Evolutionary conservation across 2,888 invertebrate species (phyloP), one percentile per base, ranked within the genome.

Genomic region (Orthonychiurus folsomi): DNA sequence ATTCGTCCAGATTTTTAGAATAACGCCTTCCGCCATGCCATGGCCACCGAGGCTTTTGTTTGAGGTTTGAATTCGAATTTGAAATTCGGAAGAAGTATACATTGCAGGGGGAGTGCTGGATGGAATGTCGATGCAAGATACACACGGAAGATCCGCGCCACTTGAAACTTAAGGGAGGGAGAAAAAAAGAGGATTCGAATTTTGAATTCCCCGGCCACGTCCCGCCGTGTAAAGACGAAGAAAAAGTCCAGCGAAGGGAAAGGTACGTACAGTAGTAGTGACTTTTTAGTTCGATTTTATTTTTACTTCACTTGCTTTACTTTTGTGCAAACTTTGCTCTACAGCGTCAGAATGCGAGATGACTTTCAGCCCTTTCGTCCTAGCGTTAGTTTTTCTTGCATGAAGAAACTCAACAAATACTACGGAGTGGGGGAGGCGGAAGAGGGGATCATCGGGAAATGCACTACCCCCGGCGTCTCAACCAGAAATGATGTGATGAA

Each of bases 311-410:
- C n/a, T n/a, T n/a, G n/a, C 37, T 37, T 37, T 37, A 37, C 37
- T 37, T 37, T 37, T 65, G 60, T 61, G 60, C 63, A 66, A 67
- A 67, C 63, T 67, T 67, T 65, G 56, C 63, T 56, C 48, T 64
- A 66, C 66, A 55, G 50, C 25, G 50, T 50, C 48, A 63, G 66
- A 66, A 67, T 67, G 61, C 65, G 26, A 60, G 63, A 67, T 67
- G 65, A 65, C 62, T 26, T 59, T 59, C 37, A 15, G 9, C 37
- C 37, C 37, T 37, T 37, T 15, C 37, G 9, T 37, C 37, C 15
- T 37, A n/a, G n/a, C n/a, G n/a, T n/a, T n/a, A n/a, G 9, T 37
- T 37, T 37, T 37, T 37, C 37, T 37, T 37, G 37, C 37, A 37
- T 37, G 37, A 37, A 37, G 37, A 37, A 37, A 37, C 37, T 37